A percentile compares a stretch with the other conserved stretches of the same genome.
Conservation (phyloP, 2,888 invertebrate species). For the Celastrina argiolus region DNA sequence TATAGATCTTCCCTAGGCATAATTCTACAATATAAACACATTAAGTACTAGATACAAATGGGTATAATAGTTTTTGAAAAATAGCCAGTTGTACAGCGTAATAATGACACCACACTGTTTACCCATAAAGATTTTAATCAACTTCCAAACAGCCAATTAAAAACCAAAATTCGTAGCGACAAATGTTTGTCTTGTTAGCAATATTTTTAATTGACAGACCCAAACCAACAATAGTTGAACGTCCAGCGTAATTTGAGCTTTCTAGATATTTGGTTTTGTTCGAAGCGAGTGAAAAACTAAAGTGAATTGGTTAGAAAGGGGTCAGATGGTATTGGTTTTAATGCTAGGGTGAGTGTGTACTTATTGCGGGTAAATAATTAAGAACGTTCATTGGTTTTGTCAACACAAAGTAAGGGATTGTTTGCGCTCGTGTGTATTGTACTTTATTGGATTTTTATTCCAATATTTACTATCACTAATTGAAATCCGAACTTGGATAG, state of each 20-base stretch:
- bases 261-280: constrained; percentile 26
- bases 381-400: constrained; percentile 75
- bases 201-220: constrained; percentile 75
- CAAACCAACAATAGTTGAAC: constrained; percentile 63
- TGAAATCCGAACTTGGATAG: constrained; percentile 1
- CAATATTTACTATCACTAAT: constrained; percentile 33
- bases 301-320: constrained; percentile 33
- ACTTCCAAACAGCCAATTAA: constrained; percentile 67
- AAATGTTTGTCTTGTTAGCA: constrained; percentile 73
- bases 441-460: constrained; percentile 50
- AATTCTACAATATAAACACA: background rate
- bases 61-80: background rate
- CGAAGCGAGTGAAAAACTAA: constrained; percentile 26
- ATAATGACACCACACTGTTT: constrained; percentile 35
- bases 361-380: constrained; percentile 71
- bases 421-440: constrained; percentile 52
- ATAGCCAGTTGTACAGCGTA: background rate
- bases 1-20: too few relatives aligned
- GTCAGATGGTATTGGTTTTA: constrained; percentile 45
- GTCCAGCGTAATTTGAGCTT: constrained; percentile 44
- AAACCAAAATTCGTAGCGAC: constrained; percentile 56
- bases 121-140: constrained; percentile 57
- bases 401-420: constrained; percentile 64
- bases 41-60: too few relatives aligned
- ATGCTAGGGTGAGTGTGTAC: constrained; percentile 66